Evolutionary conservation across 92 coral and sea anemone species (phyloP).

Genomic region (Phenganax marumi): DNA sequence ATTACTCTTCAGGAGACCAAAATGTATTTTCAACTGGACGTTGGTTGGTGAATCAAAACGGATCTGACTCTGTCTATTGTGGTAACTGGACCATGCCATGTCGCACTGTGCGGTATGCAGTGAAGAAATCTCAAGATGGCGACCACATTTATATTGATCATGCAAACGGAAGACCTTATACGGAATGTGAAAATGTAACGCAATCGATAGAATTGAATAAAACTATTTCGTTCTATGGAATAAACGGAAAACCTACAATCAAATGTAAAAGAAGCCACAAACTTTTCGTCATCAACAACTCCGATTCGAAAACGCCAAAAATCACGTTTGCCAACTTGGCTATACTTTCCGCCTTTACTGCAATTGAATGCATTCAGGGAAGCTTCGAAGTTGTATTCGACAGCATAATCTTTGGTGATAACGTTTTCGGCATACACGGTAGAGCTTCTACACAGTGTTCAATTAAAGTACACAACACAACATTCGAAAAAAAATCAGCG

Average conservation of each 20-base stretch:
- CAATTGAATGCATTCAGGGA: not conserved
- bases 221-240: conserved; percentile 2
- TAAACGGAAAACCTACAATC: conserved; percentile 14
- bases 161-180: conserved; percentile 13
- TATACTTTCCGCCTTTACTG: not conserved
- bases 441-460: not conserved
- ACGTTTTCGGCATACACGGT: not conserved
- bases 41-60: not conserved
- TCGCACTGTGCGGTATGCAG: conserved; percentile 8
- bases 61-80: not conserved
- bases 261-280: not conserved
- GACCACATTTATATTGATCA: conserved; percentile 11
- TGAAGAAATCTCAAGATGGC: conserved; percentile 7
- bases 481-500: not conserved
- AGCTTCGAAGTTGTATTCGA: conserved; percentile 5
- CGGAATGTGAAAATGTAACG: conserved; percentile 12
- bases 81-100: conserved; percentile 25
- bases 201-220: not conserved
- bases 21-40: not conserved
- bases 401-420: not conserved
- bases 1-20: not conserved
- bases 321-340: not conserved
- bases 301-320: not conserved
- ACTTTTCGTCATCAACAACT: not conserved
- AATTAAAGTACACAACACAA: conserved; percentile 15